Base-by-base conservation (phyloP, 2,113 vertebrate genomes). In the Struthidea cinerea region DNA sequence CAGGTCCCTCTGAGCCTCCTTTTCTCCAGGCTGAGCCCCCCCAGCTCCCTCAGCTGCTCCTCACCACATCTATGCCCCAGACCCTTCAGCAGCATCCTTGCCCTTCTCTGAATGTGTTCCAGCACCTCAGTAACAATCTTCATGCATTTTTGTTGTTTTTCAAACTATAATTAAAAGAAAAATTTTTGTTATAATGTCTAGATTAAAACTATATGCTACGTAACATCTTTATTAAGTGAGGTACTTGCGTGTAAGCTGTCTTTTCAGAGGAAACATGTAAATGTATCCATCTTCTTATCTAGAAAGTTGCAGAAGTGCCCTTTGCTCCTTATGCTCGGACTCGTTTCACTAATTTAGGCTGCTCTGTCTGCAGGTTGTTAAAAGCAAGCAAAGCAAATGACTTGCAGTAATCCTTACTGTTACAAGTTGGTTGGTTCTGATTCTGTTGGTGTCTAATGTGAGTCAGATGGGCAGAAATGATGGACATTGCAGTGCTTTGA, bases 281-380 rank as follows among this genome's bases (percentile, higher is more conserved):
- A 61, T 37, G 4, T 32, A 11, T 65, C n/a, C 5, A 5, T 57
- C 21, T 14, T 56, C 10, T 42, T 18, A 32, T 26, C 9, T 28
- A 39, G 46, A 14, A 87, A 47, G 50, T 13, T 68, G 27, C 22
- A 46, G 78, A 57, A 57, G 12, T 63, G 28, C 68, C 17, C 20
- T 74, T 82, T 80, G 42, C 30, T 71, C 23, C 44, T 61, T 67
- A 21, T 3, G 7, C 27, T 50, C 41, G 73, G 63, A 9, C 27
- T 60, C 30, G 16, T 41, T 50, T 32, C 2, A 0, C 26, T 50
- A 7, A 21, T 0, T 6, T n/a, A 28, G 33, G 16, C 64, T 53
- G 41, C 37, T 61, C 11, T 60, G 32, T 47, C 56, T 67, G 32
- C 10, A 6, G 41, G 17, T 17, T 30, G 10, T 46, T 75, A n/a